These are phyloP conservation scores for Metaphire vulgaris DNA, from an alignment of 1,140 invertebrate species.

Conservation along the genomic window DNA sequence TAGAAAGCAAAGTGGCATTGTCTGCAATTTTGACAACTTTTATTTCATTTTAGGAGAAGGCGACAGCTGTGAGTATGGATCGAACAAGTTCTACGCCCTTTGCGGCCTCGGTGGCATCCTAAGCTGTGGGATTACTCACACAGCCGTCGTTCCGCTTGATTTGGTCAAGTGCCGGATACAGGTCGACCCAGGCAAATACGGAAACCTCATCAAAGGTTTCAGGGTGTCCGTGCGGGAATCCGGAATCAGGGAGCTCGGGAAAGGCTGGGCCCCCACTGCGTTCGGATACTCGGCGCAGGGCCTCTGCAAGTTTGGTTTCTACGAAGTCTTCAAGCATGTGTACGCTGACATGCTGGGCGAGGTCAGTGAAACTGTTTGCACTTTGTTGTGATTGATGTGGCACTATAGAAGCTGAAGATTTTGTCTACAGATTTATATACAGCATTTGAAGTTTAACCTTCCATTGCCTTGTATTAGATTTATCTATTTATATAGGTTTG, in stretches of 20 bases:
- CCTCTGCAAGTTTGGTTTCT: constrained; percentile 66
- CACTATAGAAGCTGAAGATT: too few relatives aligned
- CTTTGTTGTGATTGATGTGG: too few relatives aligned
- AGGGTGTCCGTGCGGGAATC: constrained; percentile 64
- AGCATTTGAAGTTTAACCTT: too few relatives aligned
- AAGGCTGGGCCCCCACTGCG: constrained; percentile 97
- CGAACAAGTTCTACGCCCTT: constrained; percentile 79
- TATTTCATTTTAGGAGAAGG: constrained; percentile 39
- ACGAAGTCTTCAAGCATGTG: constrained; percentile 79
- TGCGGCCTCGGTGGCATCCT: constrained; percentile 92
- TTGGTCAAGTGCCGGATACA: constrained; percentile 98
- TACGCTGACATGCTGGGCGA: constrained; percentile 83
- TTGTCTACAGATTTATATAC: too few relatives aligned
- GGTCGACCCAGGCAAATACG: constrained; percentile 48
- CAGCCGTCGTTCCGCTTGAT: constrained; percentile 87
- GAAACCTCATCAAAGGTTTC: constrained; percentile 47
- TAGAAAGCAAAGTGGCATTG: too few relatives aligned
- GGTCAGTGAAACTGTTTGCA: too few relatives aligned
- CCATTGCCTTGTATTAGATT: too few relatives aligned
- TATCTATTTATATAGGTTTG: too few relatives aligned
- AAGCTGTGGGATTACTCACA: constrained; percentile 84
- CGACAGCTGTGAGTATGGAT: constrained; percentile 87
- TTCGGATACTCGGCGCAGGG: constrained; percentile 93
- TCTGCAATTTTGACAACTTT: too few relatives aligned
- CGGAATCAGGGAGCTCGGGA: constrained; percentile 73